Conservation (phyloP, 2,797 vertebrate species). For the Clamator glandarius region DNA sequence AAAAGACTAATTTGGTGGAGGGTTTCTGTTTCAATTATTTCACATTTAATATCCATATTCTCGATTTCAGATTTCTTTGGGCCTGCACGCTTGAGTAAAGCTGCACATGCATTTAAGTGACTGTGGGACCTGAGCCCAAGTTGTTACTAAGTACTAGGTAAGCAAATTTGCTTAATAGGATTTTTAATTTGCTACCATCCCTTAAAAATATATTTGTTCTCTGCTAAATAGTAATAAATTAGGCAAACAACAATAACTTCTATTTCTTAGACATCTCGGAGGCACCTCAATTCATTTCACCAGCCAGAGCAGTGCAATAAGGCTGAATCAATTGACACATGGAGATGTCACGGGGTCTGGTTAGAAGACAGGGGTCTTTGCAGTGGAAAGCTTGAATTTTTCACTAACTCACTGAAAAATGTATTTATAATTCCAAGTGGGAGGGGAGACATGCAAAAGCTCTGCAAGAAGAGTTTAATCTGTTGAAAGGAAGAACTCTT, state of each 20-base stretch:
- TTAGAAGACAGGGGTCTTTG: background rate
- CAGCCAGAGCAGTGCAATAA: background rate
- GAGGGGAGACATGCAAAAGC: background rate
- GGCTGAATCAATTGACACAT: background rate
- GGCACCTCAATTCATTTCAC: background rate
- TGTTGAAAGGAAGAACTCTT: background rate
- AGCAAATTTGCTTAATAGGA: constrained; percentile 40
- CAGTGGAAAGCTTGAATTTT: background rate
- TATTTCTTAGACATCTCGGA: constrained; percentile 24
- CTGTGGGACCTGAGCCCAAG: background rate
- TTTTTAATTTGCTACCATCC: constrained; percentile 43
- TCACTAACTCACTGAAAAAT: background rate
- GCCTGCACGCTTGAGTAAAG: background rate
- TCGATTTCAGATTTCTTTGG: background rate
- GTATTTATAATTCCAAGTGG: constrained; percentile 41
- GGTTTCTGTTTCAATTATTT: background rate
- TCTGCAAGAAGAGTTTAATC: background rate
- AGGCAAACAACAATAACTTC: background rate
- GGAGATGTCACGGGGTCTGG: background rate
- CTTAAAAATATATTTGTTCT: constrained; percentile 45
- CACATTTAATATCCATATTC: background rate
- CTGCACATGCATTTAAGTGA: background rate
- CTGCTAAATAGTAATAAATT: constrained; percentile 44
- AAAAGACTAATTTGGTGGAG: background rate
- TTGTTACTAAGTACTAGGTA: constrained; percentile 6